Base-by-base conservation (phyloP, 2,797 vertebrate genomes). In the Alectoris magna region DNA sequence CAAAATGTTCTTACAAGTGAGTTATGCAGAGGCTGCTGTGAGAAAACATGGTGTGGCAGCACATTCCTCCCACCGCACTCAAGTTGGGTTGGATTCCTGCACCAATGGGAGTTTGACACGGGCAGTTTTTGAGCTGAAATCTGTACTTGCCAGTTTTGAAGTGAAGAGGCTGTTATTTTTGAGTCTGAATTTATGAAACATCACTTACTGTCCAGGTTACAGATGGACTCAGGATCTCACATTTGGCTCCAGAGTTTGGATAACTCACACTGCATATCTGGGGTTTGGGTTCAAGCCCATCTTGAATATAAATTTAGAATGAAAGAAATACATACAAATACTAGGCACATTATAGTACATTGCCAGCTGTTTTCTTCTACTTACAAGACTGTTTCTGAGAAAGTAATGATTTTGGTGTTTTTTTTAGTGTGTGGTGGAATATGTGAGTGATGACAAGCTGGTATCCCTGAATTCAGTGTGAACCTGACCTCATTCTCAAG, bases 311-410 rank as follows among this genome's bases (percentile, higher is more conserved):
- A 95, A 90, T 87, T 96, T 95, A 95, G 94, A 96, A 89, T 48
- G 88, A 75, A 94, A 94, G 75, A 85, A 95, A 95, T 84, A 80
- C 63, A 95, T 81, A 87, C 81, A 95, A 95, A 95, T 85, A 84
- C 92, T 76, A 95, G 84, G 79, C 87, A 89, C 93, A 91, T 88
- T 85, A 72, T 75, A 93, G 92, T 87, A 78, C 76, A 84, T 73
- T 90, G 93, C 89, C 96, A 96, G 93, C 91, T 96, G 95, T 95
- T 96, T 96, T 86, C 92, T 68, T 95, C 93, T 74, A 91, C 79
- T 81, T 82, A 76, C 76, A 90, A 76, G 84, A 84, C 59, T 0
- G 0, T 89, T 95, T 94, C 93, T 94, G 87, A 96, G 92, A 96
- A 94, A 92, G 90, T 44, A 76, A 56, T 70, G 59, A 44, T 31